Percentiles rank a stretch among this genome's conserved stretches.
These are phyloP conservation scores for Tachypleus tridentatus DNA, from an alignment of 1,140 invertebrate genomes.

Conservation along the genomic window DNA sequence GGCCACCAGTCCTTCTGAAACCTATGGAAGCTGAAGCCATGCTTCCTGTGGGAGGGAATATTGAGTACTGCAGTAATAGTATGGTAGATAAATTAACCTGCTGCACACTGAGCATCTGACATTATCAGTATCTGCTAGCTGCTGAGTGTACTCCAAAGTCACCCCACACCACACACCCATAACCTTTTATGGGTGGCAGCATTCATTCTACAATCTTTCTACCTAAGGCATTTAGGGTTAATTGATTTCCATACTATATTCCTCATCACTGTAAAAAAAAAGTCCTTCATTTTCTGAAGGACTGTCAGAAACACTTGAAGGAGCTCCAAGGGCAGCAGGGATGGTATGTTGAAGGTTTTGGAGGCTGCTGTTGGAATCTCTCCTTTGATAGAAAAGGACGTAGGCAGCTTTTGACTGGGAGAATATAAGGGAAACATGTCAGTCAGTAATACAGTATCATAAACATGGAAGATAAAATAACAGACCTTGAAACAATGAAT, in stretches of 20 bases:
- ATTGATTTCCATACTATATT: constrained; percentile 20
- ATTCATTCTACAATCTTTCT: too few relatives aligned
- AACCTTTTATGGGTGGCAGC: too few relatives aligned
- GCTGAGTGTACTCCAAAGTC: too few relatives aligned
- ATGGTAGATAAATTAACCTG: too few relatives aligned
- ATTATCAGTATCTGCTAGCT: too few relatives aligned
- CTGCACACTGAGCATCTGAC: too few relatives aligned
- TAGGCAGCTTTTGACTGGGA: constrained; percentile 40
- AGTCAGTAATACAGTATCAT: not conserved
- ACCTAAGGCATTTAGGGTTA: not conserved
- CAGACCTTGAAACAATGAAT: not conserved
- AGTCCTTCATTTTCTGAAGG: constrained; percentile 15
- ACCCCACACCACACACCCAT: too few relatives aligned
- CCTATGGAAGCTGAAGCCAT: too few relatives aligned
- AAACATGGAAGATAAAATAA: not conserved
- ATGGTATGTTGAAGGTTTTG: constrained; percentile 9
- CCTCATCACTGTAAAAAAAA: constrained; percentile 17
- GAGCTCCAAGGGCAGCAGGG: constrained; percentile 21
- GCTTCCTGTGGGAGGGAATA: too few relatives aligned
- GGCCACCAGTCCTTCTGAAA: too few relatives aligned
- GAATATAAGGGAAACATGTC: constrained; percentile 9
- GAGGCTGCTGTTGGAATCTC: constrained; percentile 19
- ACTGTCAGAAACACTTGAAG: constrained; percentile 6
- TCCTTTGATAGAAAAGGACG: constrained; percentile 38
- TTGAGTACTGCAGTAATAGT: too few relatives aligned